Evolutionary conservation across 2,888 invertebrate genomes (phyloP).

Genomic region (Beris morrisii): DNA sequence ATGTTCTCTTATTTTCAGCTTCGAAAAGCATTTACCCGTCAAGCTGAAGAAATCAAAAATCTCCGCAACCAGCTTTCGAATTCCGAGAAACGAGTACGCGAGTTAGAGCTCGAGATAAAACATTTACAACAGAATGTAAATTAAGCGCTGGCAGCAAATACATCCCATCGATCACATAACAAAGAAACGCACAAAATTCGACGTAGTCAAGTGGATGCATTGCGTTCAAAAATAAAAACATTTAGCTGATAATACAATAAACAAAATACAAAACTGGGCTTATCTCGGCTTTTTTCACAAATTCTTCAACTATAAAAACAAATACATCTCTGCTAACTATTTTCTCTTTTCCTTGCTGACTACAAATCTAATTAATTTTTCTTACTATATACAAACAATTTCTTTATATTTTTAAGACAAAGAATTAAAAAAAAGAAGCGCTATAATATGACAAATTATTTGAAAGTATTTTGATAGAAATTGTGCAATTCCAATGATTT

Average conservation of each 20-base stretch:
- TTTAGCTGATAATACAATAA: background rate
- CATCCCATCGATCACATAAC: background rate
- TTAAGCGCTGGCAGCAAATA: background rate
- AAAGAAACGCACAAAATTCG: constrained; percentile 8
- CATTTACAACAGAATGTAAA: constrained; percentile 32
- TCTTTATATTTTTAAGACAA: too few species aligned
- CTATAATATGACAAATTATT: background rate
- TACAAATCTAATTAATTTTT: too few species aligned
- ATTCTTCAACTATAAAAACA: too few species aligned
- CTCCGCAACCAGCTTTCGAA: constrained; percentile 75
- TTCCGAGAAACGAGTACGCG: constrained; percentile 78
- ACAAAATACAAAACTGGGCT: background rate
- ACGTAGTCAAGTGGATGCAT: background rate
- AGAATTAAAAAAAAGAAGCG: background rate
- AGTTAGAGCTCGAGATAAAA: constrained; percentile 75
- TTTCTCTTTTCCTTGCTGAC: too few species aligned
- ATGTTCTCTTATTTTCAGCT: constrained; percentile 59
- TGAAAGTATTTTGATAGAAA: too few species aligned
- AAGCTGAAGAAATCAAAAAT: constrained; percentile 76
- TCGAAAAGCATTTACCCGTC: constrained; percentile 73
- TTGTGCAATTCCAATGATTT: too few species aligned
- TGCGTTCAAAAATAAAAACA: background rate
- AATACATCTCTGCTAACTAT: too few species aligned
- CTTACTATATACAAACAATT: too few species aligned
- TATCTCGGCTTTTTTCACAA: background rate